These are phyloP conservation scores for Drosophila melanogaster DNA, from an alignment of 1,140 invertebrate genomes.

Conservation along the genomic window DNA sequence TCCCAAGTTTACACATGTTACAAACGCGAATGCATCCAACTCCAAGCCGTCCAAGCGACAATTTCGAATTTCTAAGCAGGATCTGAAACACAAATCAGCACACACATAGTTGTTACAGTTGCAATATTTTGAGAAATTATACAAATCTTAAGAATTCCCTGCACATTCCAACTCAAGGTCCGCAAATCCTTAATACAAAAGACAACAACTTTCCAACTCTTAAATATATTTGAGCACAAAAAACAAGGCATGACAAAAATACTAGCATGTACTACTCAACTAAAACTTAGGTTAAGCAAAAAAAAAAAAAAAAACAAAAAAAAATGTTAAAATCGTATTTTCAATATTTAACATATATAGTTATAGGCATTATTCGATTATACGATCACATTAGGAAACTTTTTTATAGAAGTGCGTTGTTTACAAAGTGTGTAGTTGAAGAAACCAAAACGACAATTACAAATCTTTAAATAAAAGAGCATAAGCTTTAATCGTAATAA, in stretches of 20 bases:
- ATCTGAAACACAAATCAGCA: constrained; percentile 45
- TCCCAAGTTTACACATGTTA: constrained; percentile 68
- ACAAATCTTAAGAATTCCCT: constrained; percentile 39
- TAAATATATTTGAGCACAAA: constrained; percentile 72
- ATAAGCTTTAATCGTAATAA: constrained; percentile 75
- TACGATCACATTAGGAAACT: constrained; percentile 63
- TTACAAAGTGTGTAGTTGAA: constrained; percentile 67
- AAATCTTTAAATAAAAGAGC: constrained; percentile 57
- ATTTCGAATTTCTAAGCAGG: constrained; percentile 78
- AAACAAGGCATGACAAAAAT: constrained; percentile 49
- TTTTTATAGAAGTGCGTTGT: constrained; percentile 74
- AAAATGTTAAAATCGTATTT: constrained; percentile 68
- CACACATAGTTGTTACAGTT: constrained; percentile 56
- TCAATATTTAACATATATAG: constrained; percentile 76
- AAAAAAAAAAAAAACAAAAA: constrained; percentile 32
- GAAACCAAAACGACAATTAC: constrained; percentile 66
- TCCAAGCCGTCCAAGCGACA: constrained; percentile 74
- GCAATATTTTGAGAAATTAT: constrained; percentile 61
- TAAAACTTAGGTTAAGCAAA: constrained; percentile 61
- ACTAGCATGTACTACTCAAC: constrained; percentile 65
- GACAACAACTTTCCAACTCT: constrained; percentile 62
- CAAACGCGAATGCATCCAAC: constrained; percentile 64
- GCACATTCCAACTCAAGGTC: constrained; percentile 65
- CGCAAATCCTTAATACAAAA: constrained; percentile 22
- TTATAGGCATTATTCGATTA: constrained; percentile 77